phyloP scores from a whole-genome alignment of 2,797 vertebrate genomes.

The Mionectes olivaceus region DNA sequence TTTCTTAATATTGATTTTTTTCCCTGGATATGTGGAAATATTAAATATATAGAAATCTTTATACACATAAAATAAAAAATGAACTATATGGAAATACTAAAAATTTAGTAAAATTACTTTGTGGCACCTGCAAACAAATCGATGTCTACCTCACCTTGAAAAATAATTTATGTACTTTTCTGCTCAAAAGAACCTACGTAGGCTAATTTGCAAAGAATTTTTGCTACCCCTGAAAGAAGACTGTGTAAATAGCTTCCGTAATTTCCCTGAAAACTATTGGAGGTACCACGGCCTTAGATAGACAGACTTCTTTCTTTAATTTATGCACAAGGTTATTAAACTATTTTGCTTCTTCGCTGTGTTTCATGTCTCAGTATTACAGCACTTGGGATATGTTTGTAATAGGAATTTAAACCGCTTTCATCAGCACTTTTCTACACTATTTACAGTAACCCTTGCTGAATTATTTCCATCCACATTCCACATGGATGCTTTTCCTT shows the following conservation, averaged over 20 bases:
- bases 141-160: background rate
- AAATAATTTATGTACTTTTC: background rate
- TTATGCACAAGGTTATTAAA: background rate
- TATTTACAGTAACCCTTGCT: background rate
- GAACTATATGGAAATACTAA: background rate
- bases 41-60: background rate
- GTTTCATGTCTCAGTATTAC: background rate
- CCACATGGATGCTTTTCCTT: conserved; percentile 1
- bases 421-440: background rate
- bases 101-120: background rate
- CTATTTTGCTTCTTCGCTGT: background rate
- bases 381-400: background rate
- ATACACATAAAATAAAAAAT: background rate
- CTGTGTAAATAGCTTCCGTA: background rate
- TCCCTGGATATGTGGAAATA: background rate
- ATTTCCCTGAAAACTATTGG: background rate
- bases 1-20: background rate
- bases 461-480: conserved; percentile 47
- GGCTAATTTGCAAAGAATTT: background rate
- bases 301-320: background rate
- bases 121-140: background rate
- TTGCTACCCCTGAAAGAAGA: background rate
- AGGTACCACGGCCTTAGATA: background rate
- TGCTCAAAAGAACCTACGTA: background rate
- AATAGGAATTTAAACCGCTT: conserved; percentile 11